Evolutionary conservation across 53 echinoderm and acorn worm species (phyloP), one percentile per base, ranked within the genome.

Genomic region (Henricia sp.): DNA sequence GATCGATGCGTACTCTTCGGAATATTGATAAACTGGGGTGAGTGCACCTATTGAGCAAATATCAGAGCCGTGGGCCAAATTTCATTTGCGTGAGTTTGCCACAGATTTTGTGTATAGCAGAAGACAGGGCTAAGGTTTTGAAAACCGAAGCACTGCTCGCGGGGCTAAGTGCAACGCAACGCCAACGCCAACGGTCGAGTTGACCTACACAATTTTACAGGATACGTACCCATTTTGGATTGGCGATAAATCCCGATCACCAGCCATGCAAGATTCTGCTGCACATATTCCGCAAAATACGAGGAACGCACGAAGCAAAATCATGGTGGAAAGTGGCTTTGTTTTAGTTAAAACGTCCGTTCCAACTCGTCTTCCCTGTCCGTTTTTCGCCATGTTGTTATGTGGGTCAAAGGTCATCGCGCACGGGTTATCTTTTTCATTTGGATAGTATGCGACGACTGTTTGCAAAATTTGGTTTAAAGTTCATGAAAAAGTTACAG

Each of bases 341-440:
- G 43, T 57, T 32, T 32, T 17, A 10, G 17, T 12, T 5, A 58
- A 26, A 41, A 62, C 0, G 21, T 46, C 23, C 39, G 19, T 54
- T 54, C 28, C n/a, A n/a, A n/a, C n/a, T n/a, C 14, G n/a, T 20
- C 28, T 17, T 84, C 56, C 36, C 28, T 19, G 41, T 21, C 3
- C 24, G 6, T 58, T 59, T 40, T 41, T 57, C 85, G 71, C 85
- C 85, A 84, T 84, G 72, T 84, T 84, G 69, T 70, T 84, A 40
- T 40, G 48, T 0, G n/a, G n/a, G 78, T 52, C 58, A 19, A 42
- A 48, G 80, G 80, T 80, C 21, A 80, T 19, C 33, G 37, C 41
- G 44, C 63, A 62, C 33, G 59, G 32, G 43, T 14, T 8, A 64
- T 67, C 39, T 40, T 72, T 50, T 52, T 38, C 33, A 19, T 13